These are phyloP conservation scores for Brachionus sp. DNA, from an alignment of 1,140 invertebrate species.

Conservation along the genomic window DNA sequence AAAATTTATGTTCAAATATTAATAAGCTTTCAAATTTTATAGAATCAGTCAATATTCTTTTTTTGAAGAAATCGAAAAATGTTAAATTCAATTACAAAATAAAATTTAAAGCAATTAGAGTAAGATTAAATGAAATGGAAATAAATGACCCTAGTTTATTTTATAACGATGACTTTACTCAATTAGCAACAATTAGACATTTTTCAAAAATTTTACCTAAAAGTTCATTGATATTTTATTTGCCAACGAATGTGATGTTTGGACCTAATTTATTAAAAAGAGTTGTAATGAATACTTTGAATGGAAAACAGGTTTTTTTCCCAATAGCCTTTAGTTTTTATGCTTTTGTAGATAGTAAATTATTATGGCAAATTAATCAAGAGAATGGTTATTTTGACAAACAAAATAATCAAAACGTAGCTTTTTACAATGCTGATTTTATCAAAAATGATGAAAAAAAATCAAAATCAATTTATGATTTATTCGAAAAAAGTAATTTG, in stretches of 20 bases:
- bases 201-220: background rate
- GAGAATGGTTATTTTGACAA: background rate
- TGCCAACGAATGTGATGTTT: background rate
- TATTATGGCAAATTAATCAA: background rate
- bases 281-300: background rate
- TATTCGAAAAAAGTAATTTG: background rate
- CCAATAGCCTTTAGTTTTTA: background rate
- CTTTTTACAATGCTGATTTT: background rate
- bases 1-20: background rate
- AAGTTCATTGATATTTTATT: background rate
- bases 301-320: background rate
- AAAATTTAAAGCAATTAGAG: background rate
- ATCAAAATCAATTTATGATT: background rate
- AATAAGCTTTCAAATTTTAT: background rate
- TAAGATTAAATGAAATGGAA: background rate
- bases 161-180: background rate
- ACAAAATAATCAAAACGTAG: background rate
- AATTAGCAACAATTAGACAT: background rate
- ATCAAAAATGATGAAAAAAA: background rate
- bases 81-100: background rate
- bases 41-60: background rate
- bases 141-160: background rate
- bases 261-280: background rate
- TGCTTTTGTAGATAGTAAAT: background rate
- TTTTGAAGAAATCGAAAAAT: background rate